phyloP scores from a whole-genome alignment of 2,888 invertebrate species.

The Alviniconcha strummeri region DNA sequence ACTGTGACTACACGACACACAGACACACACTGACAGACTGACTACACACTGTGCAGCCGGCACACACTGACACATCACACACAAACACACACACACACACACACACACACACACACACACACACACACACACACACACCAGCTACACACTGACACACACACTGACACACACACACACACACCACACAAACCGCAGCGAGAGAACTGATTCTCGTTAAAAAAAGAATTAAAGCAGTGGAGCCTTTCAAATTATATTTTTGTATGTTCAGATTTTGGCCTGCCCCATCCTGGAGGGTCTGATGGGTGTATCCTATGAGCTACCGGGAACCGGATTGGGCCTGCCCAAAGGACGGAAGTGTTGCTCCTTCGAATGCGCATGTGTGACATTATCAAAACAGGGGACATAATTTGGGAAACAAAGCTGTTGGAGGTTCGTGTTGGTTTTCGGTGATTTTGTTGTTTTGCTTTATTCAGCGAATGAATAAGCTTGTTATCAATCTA shows the following conservation, averaged over 20 bases:
- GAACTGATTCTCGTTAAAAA: neutral
- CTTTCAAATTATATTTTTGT: neutral
- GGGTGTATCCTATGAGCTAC: no score
- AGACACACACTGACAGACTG: no score
- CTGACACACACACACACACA: no score
- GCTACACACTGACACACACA: no score
- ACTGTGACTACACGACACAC: no score
- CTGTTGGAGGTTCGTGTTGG: neutral
- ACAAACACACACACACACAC: no score
- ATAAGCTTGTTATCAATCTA: neutral
- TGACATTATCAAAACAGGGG: neutral
- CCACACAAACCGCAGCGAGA: neutral
- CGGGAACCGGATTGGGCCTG: no score
- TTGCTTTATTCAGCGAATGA: neutral
- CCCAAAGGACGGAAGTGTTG: slow-evolving; percentile 12
- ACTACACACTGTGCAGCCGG: no score
- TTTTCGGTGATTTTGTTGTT: neutral
- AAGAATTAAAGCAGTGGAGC: neutral
- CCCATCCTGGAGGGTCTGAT: neutral
- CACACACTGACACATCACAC: no score
- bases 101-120: no score
- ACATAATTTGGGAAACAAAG: neutral
- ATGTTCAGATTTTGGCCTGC: neutral
- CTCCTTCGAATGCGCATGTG: neutral
- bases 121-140: no score